A percentile compares a stretch with the other conserved stretches of the same genome.
phyloP scores from a whole-genome alignment of 1,140 invertebrate genomes.

The Homarus americanus region DNA sequence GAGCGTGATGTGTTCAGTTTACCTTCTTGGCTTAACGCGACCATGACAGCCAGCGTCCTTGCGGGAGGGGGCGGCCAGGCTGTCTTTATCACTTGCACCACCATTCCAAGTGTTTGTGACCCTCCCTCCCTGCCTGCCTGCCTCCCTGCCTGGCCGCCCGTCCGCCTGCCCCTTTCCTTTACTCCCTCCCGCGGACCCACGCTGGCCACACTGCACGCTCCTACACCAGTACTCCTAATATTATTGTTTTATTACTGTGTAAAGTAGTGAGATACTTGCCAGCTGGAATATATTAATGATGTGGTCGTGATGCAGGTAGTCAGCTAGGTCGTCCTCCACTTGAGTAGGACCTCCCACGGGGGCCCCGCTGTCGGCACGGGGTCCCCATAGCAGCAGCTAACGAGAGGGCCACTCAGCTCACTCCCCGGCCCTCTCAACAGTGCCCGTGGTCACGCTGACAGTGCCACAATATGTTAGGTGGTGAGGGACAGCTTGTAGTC shows the following conservation, averaged over 20 bases:
- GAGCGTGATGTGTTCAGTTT: neutral
- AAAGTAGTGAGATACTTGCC: neutral
- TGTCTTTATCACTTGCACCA: neutral
- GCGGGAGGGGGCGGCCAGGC: neutral
- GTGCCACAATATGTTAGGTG: no score
- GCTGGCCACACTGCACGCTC: neutral
- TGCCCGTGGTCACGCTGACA: no score
- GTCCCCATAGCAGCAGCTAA: neutral
- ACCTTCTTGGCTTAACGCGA: neutral
- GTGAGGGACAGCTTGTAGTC: no score
- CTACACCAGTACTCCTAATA: neutral
- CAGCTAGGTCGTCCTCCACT: neutral
- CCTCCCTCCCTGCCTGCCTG: neutral
- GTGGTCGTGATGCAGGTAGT: neutral
- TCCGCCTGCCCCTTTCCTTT: neutral
- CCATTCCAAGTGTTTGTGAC: constrained; percentile 7
- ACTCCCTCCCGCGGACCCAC: neutral
- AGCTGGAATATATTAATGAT: neutral
- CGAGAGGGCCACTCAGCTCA: neutral
- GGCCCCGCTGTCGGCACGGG: no score
- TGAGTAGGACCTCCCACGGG: no score
- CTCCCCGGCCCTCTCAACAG: neutral
- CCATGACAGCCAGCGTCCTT: neutral
- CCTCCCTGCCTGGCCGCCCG: no score
- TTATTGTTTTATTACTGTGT: neutral